phyloP scores from a whole-genome alignment of 2,113 vertebrate species.

The Aleadryas rufinucha region DNA sequence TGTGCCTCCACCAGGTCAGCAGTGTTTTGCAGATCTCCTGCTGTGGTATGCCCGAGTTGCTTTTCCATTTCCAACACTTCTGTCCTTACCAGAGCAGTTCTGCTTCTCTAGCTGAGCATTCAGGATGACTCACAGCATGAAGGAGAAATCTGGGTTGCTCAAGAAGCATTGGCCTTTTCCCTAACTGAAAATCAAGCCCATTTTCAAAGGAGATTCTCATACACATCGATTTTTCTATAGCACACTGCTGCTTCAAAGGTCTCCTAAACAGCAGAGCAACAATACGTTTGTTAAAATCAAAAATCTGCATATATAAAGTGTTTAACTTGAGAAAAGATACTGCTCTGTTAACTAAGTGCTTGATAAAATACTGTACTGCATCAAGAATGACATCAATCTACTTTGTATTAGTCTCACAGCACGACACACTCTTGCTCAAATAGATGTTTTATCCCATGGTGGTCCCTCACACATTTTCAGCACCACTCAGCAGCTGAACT shows the following conservation, averaged over 20 bases:
- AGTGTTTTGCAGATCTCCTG: background rate
- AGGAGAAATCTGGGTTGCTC: background rate
- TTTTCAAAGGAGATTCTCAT: background rate
- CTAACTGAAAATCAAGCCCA: background rate
- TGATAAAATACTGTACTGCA: background rate
- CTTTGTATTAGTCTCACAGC: background rate
- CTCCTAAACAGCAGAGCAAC: background rate
- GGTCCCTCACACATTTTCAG: background rate
- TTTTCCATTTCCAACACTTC: background rate
- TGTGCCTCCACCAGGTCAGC: background rate
- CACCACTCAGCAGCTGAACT: background rate
- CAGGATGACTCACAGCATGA: background rate
- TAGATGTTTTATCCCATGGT: background rate
- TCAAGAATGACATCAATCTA: background rate
- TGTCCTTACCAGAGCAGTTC: background rate
- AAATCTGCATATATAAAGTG: background rate
- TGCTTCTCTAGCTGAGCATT: background rate
- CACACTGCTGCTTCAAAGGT: background rate
- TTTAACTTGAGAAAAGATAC: background rate
- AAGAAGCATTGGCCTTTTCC: background rate
- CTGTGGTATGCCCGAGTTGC: fast-evolving
- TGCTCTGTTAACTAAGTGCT: background rate
- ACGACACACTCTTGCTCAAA: background rate
- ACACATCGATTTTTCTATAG: background rate
- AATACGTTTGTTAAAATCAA: background rate